Evolutionary conservation across 1,140 invertebrate genomes (phyloP).

Genomic region (Zaprionus gabonicus): DNA sequence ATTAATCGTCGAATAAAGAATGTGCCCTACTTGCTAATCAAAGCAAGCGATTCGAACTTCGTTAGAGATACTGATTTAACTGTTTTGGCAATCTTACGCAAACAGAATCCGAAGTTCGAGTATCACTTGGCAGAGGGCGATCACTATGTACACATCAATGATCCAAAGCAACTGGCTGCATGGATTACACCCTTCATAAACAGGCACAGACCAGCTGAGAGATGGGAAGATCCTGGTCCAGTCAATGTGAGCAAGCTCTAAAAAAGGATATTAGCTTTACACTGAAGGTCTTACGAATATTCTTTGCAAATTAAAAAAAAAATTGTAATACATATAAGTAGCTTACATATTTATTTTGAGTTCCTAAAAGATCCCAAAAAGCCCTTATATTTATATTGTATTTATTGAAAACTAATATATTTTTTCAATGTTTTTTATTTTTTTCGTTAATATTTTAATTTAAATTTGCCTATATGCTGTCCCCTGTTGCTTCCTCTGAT

Average conservation of each 20-base stretch:
- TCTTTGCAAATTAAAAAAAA: no score
- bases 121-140: slow-evolving; percentile 18
- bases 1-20: slow-evolving; percentile 21
- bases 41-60: slow-evolving; percentile 11
- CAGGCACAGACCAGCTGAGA: slow-evolving; percentile 13
- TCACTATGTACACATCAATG: slow-evolving; percentile 22
- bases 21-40: slow-evolving; percentile 25
- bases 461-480: slow-evolving; percentile 44
- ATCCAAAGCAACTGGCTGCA: slow-evolving; percentile 24
- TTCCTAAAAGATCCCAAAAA: background rate
- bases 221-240: slow-evolving; percentile 14
- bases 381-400: background rate
- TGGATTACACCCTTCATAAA: slow-evolving; percentile 22
- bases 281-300: background rate
- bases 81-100: slow-evolving; percentile 17
- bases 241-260: slow-evolving; percentile 8
- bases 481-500: slow-evolving; percentile 13
- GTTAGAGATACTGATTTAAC: background rate
- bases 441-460: slow-evolving; percentile 52
- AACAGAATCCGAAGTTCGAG: slow-evolving; percentile 29
- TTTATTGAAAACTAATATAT: background rate
- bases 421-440: slow-evolving; percentile 52
- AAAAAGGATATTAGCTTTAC: background rate
- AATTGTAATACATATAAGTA: background rate
- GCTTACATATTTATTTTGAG: background rate